phyloP scores from a whole-genome alignment of 1,140 invertebrate genomes.

The Drosophila lowei region DNA sequence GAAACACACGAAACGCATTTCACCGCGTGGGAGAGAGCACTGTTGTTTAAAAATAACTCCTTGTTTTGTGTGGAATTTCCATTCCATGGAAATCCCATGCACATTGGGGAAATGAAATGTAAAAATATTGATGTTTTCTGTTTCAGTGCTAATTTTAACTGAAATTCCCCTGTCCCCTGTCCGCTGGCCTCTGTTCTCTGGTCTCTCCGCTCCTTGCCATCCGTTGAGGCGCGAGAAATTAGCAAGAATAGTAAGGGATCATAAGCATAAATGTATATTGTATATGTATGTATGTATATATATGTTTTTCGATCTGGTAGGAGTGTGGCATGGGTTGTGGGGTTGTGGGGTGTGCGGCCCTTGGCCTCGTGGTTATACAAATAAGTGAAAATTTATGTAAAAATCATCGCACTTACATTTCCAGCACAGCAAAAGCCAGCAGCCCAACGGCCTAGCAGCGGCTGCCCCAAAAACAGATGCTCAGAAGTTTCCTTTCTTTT shows the following conservation, averaged over 20 bases:
- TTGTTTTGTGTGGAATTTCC: constrained; percentile 41
- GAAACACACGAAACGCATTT: constrained; percentile 38
- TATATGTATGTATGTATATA: neutral
- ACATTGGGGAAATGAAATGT: constrained; percentile 45
- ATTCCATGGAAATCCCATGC: constrained; percentile 38
- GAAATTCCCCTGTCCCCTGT: neutral
- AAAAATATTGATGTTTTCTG: constrained; percentile 53
- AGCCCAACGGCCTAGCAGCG: constrained; percentile 17
- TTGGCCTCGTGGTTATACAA: constrained; percentile 50
- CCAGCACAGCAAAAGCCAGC: constrained; percentile 46
- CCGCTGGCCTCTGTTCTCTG: no score
- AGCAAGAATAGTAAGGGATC: constrained; percentile 27
- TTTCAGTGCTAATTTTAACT: constrained; percentile 43
- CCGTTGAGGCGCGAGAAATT: constrained; percentile 15
- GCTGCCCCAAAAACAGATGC: constrained; percentile 47
- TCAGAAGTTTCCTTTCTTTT: constrained; percentile 71
- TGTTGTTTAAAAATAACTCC: constrained; percentile 52
- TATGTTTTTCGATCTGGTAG: constrained; percentile 11
- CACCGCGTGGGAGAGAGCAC: constrained; percentile 12
- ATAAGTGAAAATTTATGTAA: constrained; percentile 64
- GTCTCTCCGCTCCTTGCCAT: no score
- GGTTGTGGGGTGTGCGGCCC: constrained; percentile 3
- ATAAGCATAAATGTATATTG: constrained; percentile 4
- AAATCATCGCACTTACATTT: constrained; percentile 61
- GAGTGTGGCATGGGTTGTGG: neutral